A percentile compares a stretch with the other conserved stretches of the same genome.
Evolutionary conservation across 2,888 invertebrate species (phyloP).

Genomic region (Lobophora halterata): DNA sequence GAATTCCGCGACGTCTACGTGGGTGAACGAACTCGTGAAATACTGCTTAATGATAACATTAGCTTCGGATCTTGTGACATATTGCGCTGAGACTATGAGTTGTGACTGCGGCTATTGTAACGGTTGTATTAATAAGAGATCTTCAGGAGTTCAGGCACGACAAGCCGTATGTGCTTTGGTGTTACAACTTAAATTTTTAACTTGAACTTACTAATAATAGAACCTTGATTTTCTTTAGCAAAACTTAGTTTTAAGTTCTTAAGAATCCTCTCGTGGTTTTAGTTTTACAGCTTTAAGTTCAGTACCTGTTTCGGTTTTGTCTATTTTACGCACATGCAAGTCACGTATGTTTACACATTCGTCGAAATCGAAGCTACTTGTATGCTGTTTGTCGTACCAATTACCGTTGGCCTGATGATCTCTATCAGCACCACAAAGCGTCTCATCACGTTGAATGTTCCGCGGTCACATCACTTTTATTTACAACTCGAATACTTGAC

Average conservation of each 20-base stretch:
- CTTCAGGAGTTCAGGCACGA: background rate
- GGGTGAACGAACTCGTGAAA: conserved; percentile 67
- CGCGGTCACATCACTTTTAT: conserved; percentile 9
- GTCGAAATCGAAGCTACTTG: conserved; percentile 19
- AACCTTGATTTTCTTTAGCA: too few species aligned
- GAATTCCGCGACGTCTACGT: conserved; percentile 77
- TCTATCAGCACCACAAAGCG: conserved; percentile 13
- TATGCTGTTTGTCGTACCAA: conserved; percentile 24
- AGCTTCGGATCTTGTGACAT: conserved; percentile 31
- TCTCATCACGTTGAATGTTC: conserved; percentile 13
- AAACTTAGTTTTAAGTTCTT: too few species aligned
- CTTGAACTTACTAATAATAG: too few species aligned
- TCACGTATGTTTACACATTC: conserved; percentile 25
- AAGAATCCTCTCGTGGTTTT: too few species aligned
- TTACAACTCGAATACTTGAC: conserved; percentile 16
- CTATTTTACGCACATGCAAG: conserved; percentile 12
- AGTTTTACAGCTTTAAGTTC: too few species aligned
- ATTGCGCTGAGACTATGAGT: conserved; percentile 11
- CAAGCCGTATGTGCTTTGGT: background rate
- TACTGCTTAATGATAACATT: conserved; percentile 47
- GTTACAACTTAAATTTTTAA: background rate
- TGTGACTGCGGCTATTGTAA: too few species aligned
- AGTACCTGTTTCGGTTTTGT: too few species aligned
- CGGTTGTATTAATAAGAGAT: background rate
- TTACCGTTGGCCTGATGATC: conserved; percentile 22